phyloP scores from a whole-genome alignment of 2,797 vertebrate genomes.

The Sebastes aleutianus region DNA sequence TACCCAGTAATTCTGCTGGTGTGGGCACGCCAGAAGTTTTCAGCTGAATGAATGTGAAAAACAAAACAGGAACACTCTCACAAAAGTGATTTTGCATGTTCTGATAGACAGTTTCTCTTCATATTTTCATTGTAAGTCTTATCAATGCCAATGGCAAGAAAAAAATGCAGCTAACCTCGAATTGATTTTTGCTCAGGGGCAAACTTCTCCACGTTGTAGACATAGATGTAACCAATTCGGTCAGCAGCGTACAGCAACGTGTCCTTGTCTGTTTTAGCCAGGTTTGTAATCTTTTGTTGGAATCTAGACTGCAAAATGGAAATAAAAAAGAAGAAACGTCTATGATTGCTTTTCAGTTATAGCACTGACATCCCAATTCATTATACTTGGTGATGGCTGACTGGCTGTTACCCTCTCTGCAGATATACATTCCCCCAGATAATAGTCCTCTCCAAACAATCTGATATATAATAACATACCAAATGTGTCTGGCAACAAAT shows the following conservation, averaged over 20 bases:
- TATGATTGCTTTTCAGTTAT: neutral
- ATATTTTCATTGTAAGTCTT: neutral
- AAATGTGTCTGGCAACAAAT: neutral
- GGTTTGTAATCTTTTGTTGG: conserved; percentile 73
- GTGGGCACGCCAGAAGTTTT: conserved; percentile 77
- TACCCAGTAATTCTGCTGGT: conserved; percentile 71
- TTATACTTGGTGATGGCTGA: neutral
- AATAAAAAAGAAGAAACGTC: neutral
- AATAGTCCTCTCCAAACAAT: neutral
- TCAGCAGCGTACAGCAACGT: conserved; percentile 66
- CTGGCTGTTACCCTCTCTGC: conserved; percentile 4
- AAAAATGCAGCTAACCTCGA: conserved; percentile 24
- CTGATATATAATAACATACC: neutral
- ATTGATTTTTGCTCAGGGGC: conserved; percentile 55
- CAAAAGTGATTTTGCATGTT: neutral
- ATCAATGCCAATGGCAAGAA: neutral
- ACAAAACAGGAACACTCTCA: neutral
- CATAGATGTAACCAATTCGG: conserved; percentile 63
- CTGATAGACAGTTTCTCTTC: neutral
- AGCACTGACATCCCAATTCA: neutral
- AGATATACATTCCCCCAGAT: neutral
- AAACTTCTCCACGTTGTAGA: conserved; percentile 69
- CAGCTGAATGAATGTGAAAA: conserved; percentile 53
- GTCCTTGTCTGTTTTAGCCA: conserved; percentile 63
- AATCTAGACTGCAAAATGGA: conserved; percentile 64